Conservation (phyloP, 2,888 invertebrate species). For the Zele albiditarsus region DNA sequence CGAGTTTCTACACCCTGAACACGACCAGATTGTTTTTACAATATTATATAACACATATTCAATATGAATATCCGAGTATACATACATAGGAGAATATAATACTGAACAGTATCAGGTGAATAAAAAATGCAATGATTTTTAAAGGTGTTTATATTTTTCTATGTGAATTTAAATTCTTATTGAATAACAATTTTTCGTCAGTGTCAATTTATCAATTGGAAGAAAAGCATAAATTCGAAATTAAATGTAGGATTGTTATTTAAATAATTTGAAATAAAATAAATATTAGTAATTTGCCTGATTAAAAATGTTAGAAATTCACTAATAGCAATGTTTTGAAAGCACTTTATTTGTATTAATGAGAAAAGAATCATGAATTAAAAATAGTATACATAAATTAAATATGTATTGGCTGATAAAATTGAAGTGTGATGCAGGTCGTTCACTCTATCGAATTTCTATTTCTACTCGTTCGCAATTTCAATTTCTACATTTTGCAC, state of each 20-base stretch:
- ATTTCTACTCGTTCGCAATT: background rate
- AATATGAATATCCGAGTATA: background rate
- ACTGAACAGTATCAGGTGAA: background rate
- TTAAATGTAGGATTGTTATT: background rate
- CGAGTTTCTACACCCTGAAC: background rate
- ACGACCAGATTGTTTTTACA: slow-evolving; percentile 24
- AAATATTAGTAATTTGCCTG: no score
- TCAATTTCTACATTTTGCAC: background rate
- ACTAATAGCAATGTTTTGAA: no score
- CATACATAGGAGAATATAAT: background rate
- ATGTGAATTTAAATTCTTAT: background rate
- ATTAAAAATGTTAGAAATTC: no score
- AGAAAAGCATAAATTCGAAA: background rate
- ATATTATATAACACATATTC: slow-evolving; percentile 18
- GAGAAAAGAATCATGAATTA: background rate
- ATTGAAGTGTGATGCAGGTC: background rate
- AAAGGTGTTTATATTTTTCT: background rate
- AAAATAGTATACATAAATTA: background rate
- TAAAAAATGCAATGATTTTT: slow-evolving; percentile 1
- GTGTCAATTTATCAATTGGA: background rate
- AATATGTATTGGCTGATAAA: background rate
- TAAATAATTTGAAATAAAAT: no score
- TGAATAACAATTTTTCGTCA: no score
- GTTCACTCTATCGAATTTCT: background rate
- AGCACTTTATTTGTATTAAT: background rate